These are phyloP conservation scores for Platysteira castanea DNA, from an alignment of 2,113 vertebrate genomes.

Conservation along the genomic window DNA sequence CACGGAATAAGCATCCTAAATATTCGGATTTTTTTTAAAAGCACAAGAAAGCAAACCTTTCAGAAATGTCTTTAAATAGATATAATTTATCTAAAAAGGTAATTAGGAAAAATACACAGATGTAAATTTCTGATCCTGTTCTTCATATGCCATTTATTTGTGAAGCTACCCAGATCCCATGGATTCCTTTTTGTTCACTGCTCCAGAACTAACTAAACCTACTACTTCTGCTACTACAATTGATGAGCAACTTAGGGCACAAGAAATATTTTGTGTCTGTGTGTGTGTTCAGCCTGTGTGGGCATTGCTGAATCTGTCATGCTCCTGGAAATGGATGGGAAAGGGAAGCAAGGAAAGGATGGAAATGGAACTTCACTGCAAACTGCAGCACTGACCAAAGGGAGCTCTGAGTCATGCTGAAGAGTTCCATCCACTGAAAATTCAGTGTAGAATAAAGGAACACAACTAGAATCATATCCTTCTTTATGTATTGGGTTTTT, in stretches of 20 bases:
- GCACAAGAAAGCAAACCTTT: accelerated
- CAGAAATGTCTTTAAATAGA: not conserved
- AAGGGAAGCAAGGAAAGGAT: not conserved
- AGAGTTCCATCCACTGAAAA: not conserved
- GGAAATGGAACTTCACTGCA: not conserved
- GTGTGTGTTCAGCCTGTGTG: too few species aligned
- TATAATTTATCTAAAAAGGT: not conserved
- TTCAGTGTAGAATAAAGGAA: not conserved
- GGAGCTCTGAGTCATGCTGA: not conserved
- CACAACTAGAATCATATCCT: not conserved
- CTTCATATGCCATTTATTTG: not conserved
- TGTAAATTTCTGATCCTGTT: not conserved
- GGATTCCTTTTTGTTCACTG: not conserved
- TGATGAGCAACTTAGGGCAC: not conserved
- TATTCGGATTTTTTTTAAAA: not conserved
- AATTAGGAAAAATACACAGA: not conserved
- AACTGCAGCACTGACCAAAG: not conserved
- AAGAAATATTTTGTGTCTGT: not conserved
- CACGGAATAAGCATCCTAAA: not conserved
- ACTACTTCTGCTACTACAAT: not conserved
- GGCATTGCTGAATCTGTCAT: not conserved
- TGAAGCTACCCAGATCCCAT: not conserved
- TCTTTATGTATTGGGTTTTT: not conserved
- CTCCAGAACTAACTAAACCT: not conserved
- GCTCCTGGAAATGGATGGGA: not conserved